Evolutionary conservation across 2,888 invertebrate genomes (phyloP).

Genomic region (Ganaspis brasiliensis): DNA sequence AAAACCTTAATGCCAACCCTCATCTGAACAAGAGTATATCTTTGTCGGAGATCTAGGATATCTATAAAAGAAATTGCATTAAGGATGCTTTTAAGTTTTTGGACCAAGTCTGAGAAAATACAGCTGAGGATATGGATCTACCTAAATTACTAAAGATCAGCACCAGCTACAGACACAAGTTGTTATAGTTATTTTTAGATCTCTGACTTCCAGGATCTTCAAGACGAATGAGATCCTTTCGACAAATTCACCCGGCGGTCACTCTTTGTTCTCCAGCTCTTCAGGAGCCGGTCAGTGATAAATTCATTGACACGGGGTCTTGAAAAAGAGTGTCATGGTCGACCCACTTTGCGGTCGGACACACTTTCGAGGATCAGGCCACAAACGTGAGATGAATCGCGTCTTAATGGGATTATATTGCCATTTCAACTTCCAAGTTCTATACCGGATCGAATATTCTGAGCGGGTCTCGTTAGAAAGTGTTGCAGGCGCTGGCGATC

Average conservation of each 20-base stretch:
- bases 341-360: conserved; percentile 63
- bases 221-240: conserved; percentile 26
- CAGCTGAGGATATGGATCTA: not conserved
- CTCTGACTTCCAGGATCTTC: not conserved
- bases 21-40: not conserved
- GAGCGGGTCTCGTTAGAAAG: conserved; percentile 64
- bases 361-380: conserved; percentile 66
- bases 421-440: conserved; percentile 51
- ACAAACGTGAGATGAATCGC: conserved; percentile 64
- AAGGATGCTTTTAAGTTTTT: not conserved
- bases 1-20: not conserved
- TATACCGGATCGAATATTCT: conserved; percentile 59
- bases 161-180: not conserved
- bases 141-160: not conserved
- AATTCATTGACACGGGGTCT: conserved; percentile 60
- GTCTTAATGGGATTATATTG: conserved; percentile 55
- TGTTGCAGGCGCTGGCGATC: conserved; percentile 50
- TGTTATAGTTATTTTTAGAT: not conserved
- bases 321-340: conserved; percentile 71
- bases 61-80: conserved; percentile 16
- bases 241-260: not conserved
- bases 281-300: conserved; percentile 44
- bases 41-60: not conserved
- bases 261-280: conserved; percentile 23
- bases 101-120: not conserved